Evolutionary conservation across 2,797 vertebrate genomes (phyloP).

Genomic region (Pipistrellus pipistrellus): DNA sequence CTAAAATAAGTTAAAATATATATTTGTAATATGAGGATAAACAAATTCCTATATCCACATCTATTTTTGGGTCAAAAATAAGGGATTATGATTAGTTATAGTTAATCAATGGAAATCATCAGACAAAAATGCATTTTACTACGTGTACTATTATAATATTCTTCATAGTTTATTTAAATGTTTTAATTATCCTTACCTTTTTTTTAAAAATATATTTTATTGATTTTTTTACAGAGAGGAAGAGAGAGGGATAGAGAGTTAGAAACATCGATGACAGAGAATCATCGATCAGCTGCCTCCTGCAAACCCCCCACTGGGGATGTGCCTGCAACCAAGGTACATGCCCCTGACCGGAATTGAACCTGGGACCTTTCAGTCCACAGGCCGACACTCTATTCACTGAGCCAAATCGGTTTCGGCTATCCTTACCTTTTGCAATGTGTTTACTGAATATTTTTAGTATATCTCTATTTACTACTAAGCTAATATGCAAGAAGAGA

Average conservation of each 20-base stretch:
- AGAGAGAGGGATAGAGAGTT: too few relatives aligned
- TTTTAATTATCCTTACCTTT: background rate
- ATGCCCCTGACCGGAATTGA: too few relatives aligned
- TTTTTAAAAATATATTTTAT: too few relatives aligned
- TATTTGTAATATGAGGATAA: background rate
- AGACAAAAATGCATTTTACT: background rate
- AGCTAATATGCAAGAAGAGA: background rate
- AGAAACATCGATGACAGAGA: too few relatives aligned
- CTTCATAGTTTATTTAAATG: background rate
- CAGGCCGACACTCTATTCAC: too few relatives aligned
- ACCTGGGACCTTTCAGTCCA: too few relatives aligned
- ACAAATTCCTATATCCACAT: background rate
- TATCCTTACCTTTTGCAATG: background rate
- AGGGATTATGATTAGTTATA: background rate
- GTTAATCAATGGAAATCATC: background rate
- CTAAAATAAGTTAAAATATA: conserved; percentile 86
- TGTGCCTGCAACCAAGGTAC: too few relatives aligned
- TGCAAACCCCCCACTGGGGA: too few relatives aligned
- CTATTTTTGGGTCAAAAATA: background rate
- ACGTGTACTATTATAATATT: background rate
- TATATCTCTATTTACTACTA: background rate
- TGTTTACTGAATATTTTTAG: background rate
- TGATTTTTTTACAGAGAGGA: too few relatives aligned
- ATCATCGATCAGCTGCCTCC: too few relatives aligned
- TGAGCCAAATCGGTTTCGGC: too few relatives aligned